Percentiles rank a stretch among this genome's conserved stretches.
phyloP scores from a whole-genome alignment of 1,140 invertebrate species.

The Phymorhynchus buccinoides region DNA sequence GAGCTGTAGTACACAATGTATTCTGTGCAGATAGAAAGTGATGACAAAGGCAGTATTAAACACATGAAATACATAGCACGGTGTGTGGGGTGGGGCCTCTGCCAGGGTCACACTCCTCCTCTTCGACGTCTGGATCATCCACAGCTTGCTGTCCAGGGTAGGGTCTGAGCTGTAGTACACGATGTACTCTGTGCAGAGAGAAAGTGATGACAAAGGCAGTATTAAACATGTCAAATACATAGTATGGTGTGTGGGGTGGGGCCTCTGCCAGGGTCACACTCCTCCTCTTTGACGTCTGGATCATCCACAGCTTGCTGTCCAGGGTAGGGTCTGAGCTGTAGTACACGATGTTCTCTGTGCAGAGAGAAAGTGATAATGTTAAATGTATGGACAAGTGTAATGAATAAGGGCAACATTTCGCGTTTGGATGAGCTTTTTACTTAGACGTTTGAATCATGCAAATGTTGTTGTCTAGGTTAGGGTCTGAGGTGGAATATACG shows the following conservation, averaged over 20 bases:
- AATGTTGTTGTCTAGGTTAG: conserved; percentile 80
- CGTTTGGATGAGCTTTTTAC: no score
- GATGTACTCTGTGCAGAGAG: conserved; percentile 82
- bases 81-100: conserved; percentile 84
- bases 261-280: conserved; percentile 84
- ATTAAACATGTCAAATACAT: conserved; percentile 53
- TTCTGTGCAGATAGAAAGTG: conserved; percentile 75
- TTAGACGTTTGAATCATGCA: conserved; percentile 80
- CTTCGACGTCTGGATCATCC: conserved; percentile 78
- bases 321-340: conserved; percentile 87
- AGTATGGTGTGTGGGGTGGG: conserved; percentile 87
- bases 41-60: background rate
- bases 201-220: background rate
- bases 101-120: conserved; percentile 82
- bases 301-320: conserved; percentile 83
- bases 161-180: conserved; percentile 91
- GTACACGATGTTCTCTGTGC: conserved; percentile 88
- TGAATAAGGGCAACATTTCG: conserved; percentile 84
- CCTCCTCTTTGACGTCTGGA: conserved; percentile 77
- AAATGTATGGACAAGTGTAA: conserved; percentile 83
- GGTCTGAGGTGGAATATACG: conserved; percentile 90
- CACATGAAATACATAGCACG: conserved; percentile 78
- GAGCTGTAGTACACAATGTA: conserved; percentile 93
- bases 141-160: conserved; percentile 82
- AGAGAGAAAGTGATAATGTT: background rate